Percentiles rank a stretch among this genome's conserved stretches.
Evolutionary conservation across 2,113 vertebrate species (phyloP).

Genomic region (Brachypodius melanocephalos): DNA sequence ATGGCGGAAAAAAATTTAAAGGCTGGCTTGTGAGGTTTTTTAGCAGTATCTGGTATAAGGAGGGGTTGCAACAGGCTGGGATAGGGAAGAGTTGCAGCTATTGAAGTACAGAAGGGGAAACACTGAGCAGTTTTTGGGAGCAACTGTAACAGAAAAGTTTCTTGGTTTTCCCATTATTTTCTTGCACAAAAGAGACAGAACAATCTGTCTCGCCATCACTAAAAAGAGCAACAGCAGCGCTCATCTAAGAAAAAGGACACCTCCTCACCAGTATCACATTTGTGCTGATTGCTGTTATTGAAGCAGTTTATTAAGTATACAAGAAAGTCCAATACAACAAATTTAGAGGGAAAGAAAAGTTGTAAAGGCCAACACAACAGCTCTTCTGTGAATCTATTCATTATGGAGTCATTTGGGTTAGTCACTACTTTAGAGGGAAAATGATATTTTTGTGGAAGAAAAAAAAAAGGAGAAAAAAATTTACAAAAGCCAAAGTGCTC

Average conservation of each 20-base stretch:
- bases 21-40: neutral
- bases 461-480: neutral
- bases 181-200: neutral
- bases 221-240: neutral
- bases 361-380: conserved; percentile 45
- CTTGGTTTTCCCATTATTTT: neutral
- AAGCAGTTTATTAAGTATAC: conserved; percentile 41
- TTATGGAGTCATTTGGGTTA: conserved; percentile 45
- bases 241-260: neutral
- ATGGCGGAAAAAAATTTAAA: neutral
- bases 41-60: neutral
- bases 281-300: conserved; percentile 9
- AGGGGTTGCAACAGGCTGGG: neutral
- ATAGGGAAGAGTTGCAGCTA: neutral
- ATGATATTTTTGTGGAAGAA: neutral
- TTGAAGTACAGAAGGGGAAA: neutral
- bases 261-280: neutral
- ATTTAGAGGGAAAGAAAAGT: neutral
- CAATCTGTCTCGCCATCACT: neutral
- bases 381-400: conserved; percentile 24
- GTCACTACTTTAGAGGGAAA: neutral
- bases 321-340: neutral
- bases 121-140: neutral
- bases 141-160: neutral
- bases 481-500: neutral